Base-by-base conservation (phyloP, 1,140 invertebrate genomes). In the Nebria ingens region DNA sequence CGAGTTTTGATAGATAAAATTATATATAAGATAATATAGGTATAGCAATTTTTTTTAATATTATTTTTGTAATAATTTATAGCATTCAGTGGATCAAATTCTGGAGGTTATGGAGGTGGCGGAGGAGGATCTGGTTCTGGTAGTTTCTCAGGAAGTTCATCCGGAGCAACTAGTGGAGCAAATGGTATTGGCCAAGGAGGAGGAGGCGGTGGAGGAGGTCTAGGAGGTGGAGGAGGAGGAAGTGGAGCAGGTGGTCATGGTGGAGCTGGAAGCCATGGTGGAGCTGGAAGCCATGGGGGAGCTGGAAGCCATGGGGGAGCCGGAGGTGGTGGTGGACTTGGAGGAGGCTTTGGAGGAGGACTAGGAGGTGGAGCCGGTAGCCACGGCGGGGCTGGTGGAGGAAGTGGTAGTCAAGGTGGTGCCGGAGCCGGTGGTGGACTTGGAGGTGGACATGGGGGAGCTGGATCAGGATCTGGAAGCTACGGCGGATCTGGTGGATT, bases 341-440 rank as follows among this genome's bases (percentile, higher is more conserved):
- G 56, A 12, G 29, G 29, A 17, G 53, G 50, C 6, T 49, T 34
- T 42, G 54, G 45, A 21, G 34, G 56, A 45, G 49, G 42, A 15
- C 22, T 51, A 3, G 40, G 53, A 34, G 56, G 55, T 12, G 56
- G 53, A 17, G 38, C 54, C 29, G 52, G 54, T 13, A 38, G 52
- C 23, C 40, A 57, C 38, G 56, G 53, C 22, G 53, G 52, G 15
- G 25, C 42, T 54, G 59, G 57, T 40, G 55, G 57, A 19, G 57
- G 59, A 45, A 52, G 19, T 19, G 51, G 51, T 51, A n/a, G 25
- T 9, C 17, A 21, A 29, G 56, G 52, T 40, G 59, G 59, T 54
- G 38, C 29, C 49, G 60, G 57, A n/a, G 63, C 63, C 22, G 62
- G 63, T 21, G 61, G 58, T 40, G 56, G 54, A 42, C 21, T 53